Conservation (phyloP, 2,113 vertebrate species). For the Nettapus auritus region DNA sequence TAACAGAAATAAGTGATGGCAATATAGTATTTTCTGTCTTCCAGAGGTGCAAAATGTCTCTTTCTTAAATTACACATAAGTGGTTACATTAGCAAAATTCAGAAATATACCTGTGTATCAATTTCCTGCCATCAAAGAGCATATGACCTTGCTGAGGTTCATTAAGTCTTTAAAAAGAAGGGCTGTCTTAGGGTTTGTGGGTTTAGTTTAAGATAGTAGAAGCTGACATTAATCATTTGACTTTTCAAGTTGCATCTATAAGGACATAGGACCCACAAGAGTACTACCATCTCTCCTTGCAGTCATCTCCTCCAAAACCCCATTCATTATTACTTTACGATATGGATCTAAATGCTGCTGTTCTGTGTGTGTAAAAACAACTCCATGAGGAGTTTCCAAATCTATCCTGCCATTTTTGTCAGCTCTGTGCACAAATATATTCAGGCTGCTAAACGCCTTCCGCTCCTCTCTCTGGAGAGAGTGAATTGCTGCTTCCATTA, state of each 20-base stretch:
- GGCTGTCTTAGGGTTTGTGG: background rate
- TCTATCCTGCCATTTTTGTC: slow-evolving; percentile 36
- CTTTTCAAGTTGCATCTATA: slow-evolving; percentile 3
- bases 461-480: slow-evolving; percentile 31
- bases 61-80: background rate
- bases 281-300: background rate
- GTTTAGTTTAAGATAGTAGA: background rate
- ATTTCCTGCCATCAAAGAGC: background rate
- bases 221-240: background rate
- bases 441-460: slow-evolving; percentile 24
- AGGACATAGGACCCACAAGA: background rate
- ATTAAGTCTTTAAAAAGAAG: slow-evolving; percentile 12
- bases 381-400: slow-evolving; percentile 9
- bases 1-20: background rate
- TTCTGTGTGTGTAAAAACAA: slow-evolving; percentile 7
- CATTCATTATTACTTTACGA: background rate
- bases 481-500: slow-evolving; percentile 51
- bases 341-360: slow-evolving; percentile 20
- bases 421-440: slow-evolving; percentile 20
- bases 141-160: background rate
- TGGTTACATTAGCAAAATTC: background rate
- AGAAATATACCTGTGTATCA: background rate
- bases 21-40: background rate
- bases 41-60: background rate
- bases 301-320: background rate